phyloP scores from a whole-genome alignment of 2,888 invertebrate species.

The Pristionchus maxplancki region DNA sequence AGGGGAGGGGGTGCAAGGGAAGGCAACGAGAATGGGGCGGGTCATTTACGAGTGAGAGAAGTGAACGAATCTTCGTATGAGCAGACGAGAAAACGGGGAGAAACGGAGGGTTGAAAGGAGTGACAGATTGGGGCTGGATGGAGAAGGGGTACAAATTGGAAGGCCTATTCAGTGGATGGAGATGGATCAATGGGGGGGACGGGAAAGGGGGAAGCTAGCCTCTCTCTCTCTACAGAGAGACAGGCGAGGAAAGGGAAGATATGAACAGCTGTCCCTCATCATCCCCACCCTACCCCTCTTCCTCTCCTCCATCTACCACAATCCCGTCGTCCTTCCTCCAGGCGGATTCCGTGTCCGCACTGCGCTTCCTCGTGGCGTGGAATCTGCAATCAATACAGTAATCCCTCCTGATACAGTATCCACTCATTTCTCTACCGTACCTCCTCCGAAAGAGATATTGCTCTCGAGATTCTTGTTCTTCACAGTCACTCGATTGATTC shows the following conservation, averaged over 20 bases:
- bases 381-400: conserved; percentile 25
- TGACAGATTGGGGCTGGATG: background rate
- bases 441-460: conserved; percentile 50
- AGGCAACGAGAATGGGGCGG: background rate
- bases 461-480: conserved; percentile 52
- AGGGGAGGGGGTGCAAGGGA: background rate
- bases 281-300: background rate
- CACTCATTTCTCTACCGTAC: background rate
- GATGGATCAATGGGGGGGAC: background rate
- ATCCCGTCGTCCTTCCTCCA: conserved; percentile 63
- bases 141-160: background rate
- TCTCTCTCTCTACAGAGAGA: conserved; percentile 13
- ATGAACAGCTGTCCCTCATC: conserved; percentile 42
- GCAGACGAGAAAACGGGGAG: conserved; percentile 10
- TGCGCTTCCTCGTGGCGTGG: background rate
- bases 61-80: conserved; percentile 14
- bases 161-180: conserved; percentile 21
- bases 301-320: conserved; percentile 59
- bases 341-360: conserved; percentile 62
- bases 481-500: background rate
- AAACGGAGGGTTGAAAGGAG: background rate
- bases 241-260: conserved; percentile 42
- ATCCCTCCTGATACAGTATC: background rate
- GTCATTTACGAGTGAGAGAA: conserved; percentile 37
- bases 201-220: conserved; percentile 2